Evolutionary conservation across 2,888 invertebrate genomes (phyloP), one percentile per base, ranked within the genome.

Genomic region (Cactoblastis cactorum): DNA sequence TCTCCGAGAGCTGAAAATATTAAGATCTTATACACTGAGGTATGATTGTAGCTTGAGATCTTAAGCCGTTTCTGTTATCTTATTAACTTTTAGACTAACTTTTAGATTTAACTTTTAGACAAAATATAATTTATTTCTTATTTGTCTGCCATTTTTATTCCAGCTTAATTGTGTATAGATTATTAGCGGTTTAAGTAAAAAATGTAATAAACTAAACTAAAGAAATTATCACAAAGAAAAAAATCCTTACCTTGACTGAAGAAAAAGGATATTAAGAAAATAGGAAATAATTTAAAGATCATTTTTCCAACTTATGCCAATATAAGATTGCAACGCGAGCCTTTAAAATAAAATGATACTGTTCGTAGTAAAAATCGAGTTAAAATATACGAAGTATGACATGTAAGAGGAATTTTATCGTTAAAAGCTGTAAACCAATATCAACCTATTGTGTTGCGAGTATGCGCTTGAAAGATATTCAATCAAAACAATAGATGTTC

Each of bases 371-470:
- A 46, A 49, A 50, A 51, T 34, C 51, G 43, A 46, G 54, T 52
- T 55, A 49, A 52, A 54, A 57, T 61, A 63, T 59, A 59, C 55
- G 57, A 57, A 52, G 35, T 3, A 49, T 43, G 53, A 54, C 51
- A 52, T 48, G 37, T 52, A 57, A 59, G 60, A 56, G 64, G 64
- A 63, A 69, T 71, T 75, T 77, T 74, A 80, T 82, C 74, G 63
- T 54, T 59, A 62, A 63, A 67, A 71, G 66, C 64, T 69, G 70
- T 78, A 77, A 79, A 77, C 61, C 70, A 74, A 74, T 83, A 79
- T 78, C 73, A 67, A 55, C 55, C 74, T 66, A 83, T 84, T 85
- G 80, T 83, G 57, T 83, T 81, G 77, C 78, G 59, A 67, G 74
- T 67, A 67, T 72, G 71, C 76, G 67, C 57, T 74, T 67, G 63